These are phyloP conservation scores for Panagrolaimus sp. DNA, from an alignment of 1,140 invertebrate genomes.

Conservation along the genomic window DNA sequence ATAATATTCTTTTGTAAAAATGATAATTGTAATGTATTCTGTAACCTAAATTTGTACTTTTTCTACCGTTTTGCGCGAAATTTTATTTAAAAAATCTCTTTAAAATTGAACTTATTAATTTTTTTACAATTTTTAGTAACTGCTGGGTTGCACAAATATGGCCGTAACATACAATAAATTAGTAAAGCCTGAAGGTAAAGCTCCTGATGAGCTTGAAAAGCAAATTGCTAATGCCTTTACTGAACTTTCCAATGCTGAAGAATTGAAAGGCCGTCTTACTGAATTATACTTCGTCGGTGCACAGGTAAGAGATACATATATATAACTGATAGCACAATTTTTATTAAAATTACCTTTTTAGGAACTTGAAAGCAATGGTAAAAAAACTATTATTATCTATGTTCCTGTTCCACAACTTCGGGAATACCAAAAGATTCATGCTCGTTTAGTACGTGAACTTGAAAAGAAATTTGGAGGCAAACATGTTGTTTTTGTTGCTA, in stretches of 20 bases:
- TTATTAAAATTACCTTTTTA: slow-evolving; percentile 32
- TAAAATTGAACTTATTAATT: too few species aligned
- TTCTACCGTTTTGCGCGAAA: too few species aligned
- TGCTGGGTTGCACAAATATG: slow-evolving; percentile 23
- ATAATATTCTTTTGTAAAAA: too few species aligned
- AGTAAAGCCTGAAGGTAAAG: slow-evolving; percentile 54
- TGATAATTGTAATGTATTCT: too few species aligned
- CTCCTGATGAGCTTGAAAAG: slow-evolving; percentile 54
- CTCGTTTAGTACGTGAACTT: slow-evolving; percentile 85
- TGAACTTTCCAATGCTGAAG: slow-evolving; percentile 92
- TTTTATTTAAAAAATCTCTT: too few species aligned
- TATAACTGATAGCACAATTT: neutral
- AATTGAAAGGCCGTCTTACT: slow-evolving; percentile 86
- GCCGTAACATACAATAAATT: slow-evolving; percentile 49
- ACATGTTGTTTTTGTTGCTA: slow-evolving; percentile 93
- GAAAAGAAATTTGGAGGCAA: slow-evolving; percentile 99
- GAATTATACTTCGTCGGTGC: slow-evolving; percentile 94
- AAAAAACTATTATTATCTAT: slow-evolving; percentile 94
- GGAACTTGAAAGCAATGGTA: slow-evolving; percentile 81
- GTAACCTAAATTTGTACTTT: too few species aligned
- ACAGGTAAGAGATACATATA: slow-evolving; percentile 63
- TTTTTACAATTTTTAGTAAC: neutral
- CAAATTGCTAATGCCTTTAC: slow-evolving; percentile 79
- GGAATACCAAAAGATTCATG: slow-evolving; percentile 94
- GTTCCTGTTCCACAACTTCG: slow-evolving; percentile 96